phyloP scores from a whole-genome alignment of 1,140 invertebrate genomes.

The Orussus abietinus region DNA sequence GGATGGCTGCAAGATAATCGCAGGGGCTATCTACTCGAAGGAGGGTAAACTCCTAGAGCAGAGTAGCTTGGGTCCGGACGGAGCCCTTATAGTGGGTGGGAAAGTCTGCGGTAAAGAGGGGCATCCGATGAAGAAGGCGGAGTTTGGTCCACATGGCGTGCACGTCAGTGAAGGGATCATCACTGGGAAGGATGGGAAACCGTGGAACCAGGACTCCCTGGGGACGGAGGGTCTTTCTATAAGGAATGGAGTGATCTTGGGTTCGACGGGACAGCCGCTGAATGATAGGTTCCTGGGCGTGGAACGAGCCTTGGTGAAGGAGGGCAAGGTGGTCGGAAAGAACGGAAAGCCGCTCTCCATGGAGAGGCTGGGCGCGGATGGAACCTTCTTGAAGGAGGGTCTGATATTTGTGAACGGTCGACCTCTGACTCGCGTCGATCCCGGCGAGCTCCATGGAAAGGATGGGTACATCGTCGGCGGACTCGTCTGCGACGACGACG shows the following conservation, averaged over 20 bases:
- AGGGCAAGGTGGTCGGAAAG: conserved; percentile 41
- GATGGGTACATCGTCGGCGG: conserved; percentile 45
- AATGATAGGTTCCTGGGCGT: conserved; percentile 35
- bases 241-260: conserved; percentile 39
- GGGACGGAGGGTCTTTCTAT: conserved; percentile 41
- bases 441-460: conserved; percentile 31
- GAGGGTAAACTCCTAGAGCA: conserved; percentile 45
- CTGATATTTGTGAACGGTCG: conserved; percentile 36
- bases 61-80: conserved; percentile 34
- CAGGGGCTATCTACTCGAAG: conserved; percentile 39
- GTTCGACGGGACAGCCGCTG: conserved; percentile 25
- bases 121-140: conserved; percentile 39
- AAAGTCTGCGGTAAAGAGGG: conserved; percentile 40
- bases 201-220: conserved; percentile 37
- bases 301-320: conserved; percentile 34
- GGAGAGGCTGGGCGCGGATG: conserved; percentile 35
- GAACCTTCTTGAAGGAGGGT: conserved; percentile 46
- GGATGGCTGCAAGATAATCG: conserved; percentile 37
- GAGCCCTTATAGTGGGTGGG: conserved; percentile 37
- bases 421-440: conserved; percentile 43
- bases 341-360: conserved; percentile 42
- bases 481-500: conserved; percentile 39
- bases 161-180: conserved; percentile 40
- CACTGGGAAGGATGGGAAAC: conserved; percentile 47
- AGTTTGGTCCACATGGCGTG: conserved; percentile 42